Percentiles rank a stretch among this genome's conserved stretches.
Evolutionary conservation across 2,113 vertebrate species (phyloP).

Genomic region (Ibidorhyncha struthersii): DNA sequence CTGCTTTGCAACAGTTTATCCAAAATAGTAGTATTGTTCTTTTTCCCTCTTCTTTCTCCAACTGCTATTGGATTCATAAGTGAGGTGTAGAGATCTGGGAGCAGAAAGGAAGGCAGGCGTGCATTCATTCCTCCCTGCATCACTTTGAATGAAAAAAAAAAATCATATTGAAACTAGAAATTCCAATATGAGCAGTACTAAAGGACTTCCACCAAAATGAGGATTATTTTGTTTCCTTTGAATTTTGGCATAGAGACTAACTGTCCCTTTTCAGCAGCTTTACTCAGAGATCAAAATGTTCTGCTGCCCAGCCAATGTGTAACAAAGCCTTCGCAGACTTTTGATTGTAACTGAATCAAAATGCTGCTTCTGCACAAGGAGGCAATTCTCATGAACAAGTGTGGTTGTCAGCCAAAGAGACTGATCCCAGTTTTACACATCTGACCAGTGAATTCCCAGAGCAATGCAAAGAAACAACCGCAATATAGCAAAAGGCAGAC

Average conservation of each 20-base stretch:
- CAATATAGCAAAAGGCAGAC: not conserved
- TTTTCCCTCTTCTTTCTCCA: not conserved
- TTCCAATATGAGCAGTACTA: not conserved
- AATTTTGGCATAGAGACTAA: not conserved
- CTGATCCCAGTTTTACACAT: not conserved
- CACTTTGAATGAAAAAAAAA: not conserved
- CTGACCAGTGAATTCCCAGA: not conserved
- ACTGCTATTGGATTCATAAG: not conserved
- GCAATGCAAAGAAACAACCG: not conserved
- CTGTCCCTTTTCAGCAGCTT: slow-evolving; percentile 7
- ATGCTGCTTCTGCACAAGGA: not conserved
- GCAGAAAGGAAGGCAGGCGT: not conserved
- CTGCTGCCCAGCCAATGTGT: not conserved
- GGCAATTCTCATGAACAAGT: not conserved
- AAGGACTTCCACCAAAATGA: not conserved
- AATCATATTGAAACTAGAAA: not conserved
- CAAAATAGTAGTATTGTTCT: not conserved
- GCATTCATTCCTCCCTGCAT: not conserved
- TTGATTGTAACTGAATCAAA: not conserved
- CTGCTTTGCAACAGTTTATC: not conserved
- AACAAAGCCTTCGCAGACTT: slow-evolving; percentile 11
- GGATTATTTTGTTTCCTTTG: not conserved
- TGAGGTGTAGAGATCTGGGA: not conserved
- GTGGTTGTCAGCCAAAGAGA: not conserved
- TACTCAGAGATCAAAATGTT: slow-evolving; percentile 27